These are phyloP conservation scores for Galago senegalensis DNA, from an alignment of 2,797 vertebrate species.

Conservation along the genomic window DNA sequence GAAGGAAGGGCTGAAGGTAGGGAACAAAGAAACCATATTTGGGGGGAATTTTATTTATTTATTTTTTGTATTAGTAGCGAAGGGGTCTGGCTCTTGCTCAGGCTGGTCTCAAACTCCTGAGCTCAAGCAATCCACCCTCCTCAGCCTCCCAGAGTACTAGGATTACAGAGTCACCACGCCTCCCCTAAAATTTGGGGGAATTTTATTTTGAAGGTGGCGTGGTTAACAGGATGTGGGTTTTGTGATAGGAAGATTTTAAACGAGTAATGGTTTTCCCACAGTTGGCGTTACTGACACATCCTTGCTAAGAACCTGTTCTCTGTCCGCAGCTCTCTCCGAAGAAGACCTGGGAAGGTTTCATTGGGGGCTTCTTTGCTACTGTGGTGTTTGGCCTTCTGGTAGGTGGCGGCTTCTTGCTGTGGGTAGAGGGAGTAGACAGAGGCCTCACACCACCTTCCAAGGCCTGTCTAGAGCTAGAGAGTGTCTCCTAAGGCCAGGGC, in stretches of 20 bases:
- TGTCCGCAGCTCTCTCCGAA: slow-evolving; percentile 96
- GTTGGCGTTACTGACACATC: neutral
- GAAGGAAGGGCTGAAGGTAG: neutral
- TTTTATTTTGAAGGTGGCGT: slow-evolving; percentile 15
- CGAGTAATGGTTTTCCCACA: neutral
- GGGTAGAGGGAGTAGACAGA: neutral
- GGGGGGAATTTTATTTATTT: neutral
- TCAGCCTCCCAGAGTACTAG: no score
- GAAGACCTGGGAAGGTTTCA: slow-evolving; percentile 99
- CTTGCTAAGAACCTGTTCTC: slow-evolving; percentile 51
- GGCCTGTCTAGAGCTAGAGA: neutral
- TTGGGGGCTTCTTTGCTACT: slow-evolving; percentile 97
- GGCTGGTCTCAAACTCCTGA: no score
- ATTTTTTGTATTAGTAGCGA: no score
- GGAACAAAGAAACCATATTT: neutral
- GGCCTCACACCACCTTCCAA: neutral
- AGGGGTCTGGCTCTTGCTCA: no score
- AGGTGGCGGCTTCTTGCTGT: slow-evolving; percentile 77
- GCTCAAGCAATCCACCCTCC: no score
- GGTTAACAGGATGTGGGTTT: neutral
- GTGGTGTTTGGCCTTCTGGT: slow-evolving; percentile 97
- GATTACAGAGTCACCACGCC: no score
- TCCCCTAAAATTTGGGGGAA: neutral
- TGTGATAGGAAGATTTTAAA: neutral
- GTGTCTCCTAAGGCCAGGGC: neutral